Evolutionary conservation across 2,113 vertebrate species (phyloP).

Genomic region (Sturnus vulgaris): DNA sequence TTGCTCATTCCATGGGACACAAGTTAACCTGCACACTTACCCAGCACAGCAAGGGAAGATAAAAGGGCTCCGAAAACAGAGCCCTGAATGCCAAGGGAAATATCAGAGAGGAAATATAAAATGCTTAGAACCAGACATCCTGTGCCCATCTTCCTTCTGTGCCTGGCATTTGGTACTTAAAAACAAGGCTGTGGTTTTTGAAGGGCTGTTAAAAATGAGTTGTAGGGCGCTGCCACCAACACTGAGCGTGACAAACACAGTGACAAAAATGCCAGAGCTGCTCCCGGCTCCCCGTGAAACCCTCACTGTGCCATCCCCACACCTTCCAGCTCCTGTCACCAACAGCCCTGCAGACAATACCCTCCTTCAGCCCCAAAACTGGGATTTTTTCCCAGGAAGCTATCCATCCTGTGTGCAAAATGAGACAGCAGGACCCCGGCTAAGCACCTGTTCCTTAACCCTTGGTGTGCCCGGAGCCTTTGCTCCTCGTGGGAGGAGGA

Average conservation of each 20-base stretch:
- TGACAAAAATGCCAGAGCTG: background rate
- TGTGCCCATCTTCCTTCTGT: background rate
- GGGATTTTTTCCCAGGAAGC: slow-evolving; percentile 26
- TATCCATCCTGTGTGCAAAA: slow-evolving; percentile 1
- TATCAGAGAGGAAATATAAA: background rate
- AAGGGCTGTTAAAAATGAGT: background rate
- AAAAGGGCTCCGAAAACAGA: background rate
- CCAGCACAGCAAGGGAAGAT: background rate
- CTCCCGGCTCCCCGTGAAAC: background rate
- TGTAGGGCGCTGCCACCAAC: background rate
- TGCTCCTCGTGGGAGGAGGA: background rate
- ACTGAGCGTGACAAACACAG: rapidly evolving
- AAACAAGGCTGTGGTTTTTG: background rate
- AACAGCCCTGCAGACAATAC: background rate
- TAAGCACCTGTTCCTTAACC: slow-evolving; percentile 43
- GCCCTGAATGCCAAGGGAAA: background rate
- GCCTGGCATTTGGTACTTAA: background rate
- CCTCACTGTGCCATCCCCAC: background rate
- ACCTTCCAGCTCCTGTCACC: background rate
- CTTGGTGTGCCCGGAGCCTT: background rate
- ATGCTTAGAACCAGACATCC: background rate
- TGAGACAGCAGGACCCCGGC: background rate
- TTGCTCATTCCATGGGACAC: background rate
- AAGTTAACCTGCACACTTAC: background rate
- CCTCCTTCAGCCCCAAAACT: background rate